Evolutionary conservation across 1,140 invertebrate genomes (phyloP), one percentile per base, ranked within the genome.

Genomic region (Drosophila sp.): DNA sequence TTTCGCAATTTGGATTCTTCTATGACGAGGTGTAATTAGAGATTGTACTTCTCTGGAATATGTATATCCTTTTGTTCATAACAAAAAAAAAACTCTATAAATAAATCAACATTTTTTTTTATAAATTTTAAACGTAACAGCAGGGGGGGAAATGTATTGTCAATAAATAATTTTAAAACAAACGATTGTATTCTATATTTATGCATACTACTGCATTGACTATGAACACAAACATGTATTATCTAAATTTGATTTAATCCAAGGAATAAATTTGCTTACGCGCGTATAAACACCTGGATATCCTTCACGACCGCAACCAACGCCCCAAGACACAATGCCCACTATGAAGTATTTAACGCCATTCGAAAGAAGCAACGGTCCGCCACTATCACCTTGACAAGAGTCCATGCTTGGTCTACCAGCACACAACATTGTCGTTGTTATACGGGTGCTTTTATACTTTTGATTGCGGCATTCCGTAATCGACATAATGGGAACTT

Each of bases 311-410:
- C 94, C 95, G 66, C 95, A 96, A 4, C 95, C 95, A 7, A 95
- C 94, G 27, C 94, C 94, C 95, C 95, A 96, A 0, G 94, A 95
- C 1, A 94, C 94, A 27, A 95, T 94, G 23, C 96, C 96, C 60
- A 96, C 95, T 35, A 96, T 95, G 92, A 96, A 95, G 72, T 94
- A 95, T 92, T 94, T 96, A 62, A 96, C 95, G 11, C 94, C 95
- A 74, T 95, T 94, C 70, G 95, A 95, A 6, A 97, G 90, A 0
- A 97, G 92, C 33, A 97, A 92, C 1, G 96, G 96, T 0, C 96
- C 96, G n/a, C 96, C 96, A 74, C 96, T 96, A 83, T 97, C 96
- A 2, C 96, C 96, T 93, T 96, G 96, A 83, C 97, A 98, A 0
- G 96, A 97, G 92, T 98, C 97, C 77, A 96, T 95, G 6, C 94